Evolutionary conservation across 2,113 vertebrate genomes (phyloP).

Genomic region (Megaptera novaeangliae): DNA sequence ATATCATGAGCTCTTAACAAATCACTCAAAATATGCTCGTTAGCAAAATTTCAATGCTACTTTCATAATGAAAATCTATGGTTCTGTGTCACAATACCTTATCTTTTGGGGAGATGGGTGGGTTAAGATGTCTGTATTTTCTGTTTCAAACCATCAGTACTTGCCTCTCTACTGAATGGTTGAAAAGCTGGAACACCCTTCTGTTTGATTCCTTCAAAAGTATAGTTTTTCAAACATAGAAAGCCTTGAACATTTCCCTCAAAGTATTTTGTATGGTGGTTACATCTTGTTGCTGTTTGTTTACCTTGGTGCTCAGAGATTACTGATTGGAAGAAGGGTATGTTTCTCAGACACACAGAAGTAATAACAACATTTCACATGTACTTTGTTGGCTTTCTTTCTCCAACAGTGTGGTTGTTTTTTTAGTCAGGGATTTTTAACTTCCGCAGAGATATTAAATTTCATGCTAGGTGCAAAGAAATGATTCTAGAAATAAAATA

Average conservation of each 20-base stretch:
- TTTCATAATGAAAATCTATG: neutral
- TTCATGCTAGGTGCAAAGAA: neutral
- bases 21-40: neutral
- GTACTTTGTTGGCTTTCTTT: neutral
- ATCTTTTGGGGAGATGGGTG: fast-evolving
- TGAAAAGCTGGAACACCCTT: neutral
- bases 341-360: neutral
- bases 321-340: neutral
- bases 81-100: neutral
- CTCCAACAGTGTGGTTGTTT: neutral
- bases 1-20: neutral
- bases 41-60: neutral
- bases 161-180: neutral
- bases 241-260: neutral
- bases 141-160: neutral
- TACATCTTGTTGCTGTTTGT: neutral
- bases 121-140: neutral
- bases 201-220: neutral
- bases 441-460: neutral
- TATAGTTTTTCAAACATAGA: neutral
- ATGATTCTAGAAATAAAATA: neutral
- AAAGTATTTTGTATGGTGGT: neutral
- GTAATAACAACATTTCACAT: neutral
- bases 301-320: neutral
- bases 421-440: neutral